phyloP scores from a whole-genome alignment of 2,113 vertebrate species.

The Bubo scandiacus region DNA sequence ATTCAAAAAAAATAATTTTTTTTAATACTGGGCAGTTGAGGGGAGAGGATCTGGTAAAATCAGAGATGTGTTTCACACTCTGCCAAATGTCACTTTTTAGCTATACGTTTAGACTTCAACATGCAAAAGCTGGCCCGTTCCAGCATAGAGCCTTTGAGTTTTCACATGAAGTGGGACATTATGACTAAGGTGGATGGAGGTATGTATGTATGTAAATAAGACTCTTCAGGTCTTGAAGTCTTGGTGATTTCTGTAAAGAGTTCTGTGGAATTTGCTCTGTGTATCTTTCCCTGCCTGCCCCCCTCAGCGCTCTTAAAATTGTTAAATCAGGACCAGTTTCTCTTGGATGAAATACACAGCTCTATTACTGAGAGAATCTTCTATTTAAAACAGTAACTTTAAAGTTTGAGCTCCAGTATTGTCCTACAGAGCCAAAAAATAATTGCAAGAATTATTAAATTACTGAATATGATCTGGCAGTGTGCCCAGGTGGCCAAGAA shows the following conservation, averaged over 20 bases:
- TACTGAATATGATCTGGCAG: not conserved
- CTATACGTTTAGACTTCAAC: not conserved
- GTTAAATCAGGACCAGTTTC: not conserved
- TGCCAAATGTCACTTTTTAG: not conserved
- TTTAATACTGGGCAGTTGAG: not conserved
- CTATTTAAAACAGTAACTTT: not conserved
- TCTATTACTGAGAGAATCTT: not conserved
- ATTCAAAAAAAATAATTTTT: not conserved
- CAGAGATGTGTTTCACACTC: not conserved
- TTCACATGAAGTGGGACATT: not conserved
- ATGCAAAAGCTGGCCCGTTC: not conserved
- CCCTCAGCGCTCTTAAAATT: not conserved
- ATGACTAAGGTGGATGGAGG: not conserved
- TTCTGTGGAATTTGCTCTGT: not conserved
- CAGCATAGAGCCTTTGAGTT: not conserved
- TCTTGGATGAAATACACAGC: not conserved
- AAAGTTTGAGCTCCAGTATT: not conserved
- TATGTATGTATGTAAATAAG: not conserved
- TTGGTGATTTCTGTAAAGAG: not conserved
- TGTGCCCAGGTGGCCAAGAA: too few relatives aligned
- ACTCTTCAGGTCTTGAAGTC: not conserved
- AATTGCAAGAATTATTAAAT: not conserved
- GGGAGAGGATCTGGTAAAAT: not conserved
- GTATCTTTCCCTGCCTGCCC: not conserved
- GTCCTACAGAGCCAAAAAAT: not conserved